Base-by-base conservation (phyloP, 1,140 invertebrate species). In the Pogonus chalceus region DNA sequence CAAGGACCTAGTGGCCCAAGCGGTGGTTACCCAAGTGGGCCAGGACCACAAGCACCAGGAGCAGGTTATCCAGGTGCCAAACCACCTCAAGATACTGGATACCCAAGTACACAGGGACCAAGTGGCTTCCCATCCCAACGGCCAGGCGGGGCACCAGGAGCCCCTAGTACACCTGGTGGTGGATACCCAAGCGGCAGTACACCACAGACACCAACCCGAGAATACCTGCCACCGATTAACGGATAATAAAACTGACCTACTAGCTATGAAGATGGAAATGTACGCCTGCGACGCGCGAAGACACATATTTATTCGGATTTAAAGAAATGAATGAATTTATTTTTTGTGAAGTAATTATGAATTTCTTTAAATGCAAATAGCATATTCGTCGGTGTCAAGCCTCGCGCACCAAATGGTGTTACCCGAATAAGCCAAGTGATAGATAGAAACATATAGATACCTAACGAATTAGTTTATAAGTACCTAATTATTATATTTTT, bases 141-240 rank as follows among this genome's bases (percentile, higher is more conserved):
- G 52, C 31, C 48, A 2, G 18, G 35, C 16, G 23, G 43, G 2
- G 26, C 62, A 3, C 48, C 50, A 21, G 52, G 63, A 61, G 57
- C 54, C 51, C 52, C 39, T 23, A 53, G 37, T 35, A 26, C 35
- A 49, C 49, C 52, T 48, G 54, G 10, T 20, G 22, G 35, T 4
- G 26, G 24, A 35, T 37, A 35, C 20, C 52, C 53, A 12, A 58
- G 58, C 22, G 23, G 46, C 2, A 56, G 56, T 10, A 60, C 57
- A 51, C 64, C 72, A 23, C 64, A 69, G 53, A 58, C 65, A 63
- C 76, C 76, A 0, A 73, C 74, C 55, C 72, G 77, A 71, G 77
- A 79, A 69, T 80, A 80, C 59, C 67, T 80, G 50, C 77, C 77
- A 24, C 75, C 77, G 23, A 35, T 62, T 51, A 64, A 61, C 31